phyloP scores from a whole-genome alignment of 2,888 invertebrate genomes.

The Xanthorhoe designata region DNA sequence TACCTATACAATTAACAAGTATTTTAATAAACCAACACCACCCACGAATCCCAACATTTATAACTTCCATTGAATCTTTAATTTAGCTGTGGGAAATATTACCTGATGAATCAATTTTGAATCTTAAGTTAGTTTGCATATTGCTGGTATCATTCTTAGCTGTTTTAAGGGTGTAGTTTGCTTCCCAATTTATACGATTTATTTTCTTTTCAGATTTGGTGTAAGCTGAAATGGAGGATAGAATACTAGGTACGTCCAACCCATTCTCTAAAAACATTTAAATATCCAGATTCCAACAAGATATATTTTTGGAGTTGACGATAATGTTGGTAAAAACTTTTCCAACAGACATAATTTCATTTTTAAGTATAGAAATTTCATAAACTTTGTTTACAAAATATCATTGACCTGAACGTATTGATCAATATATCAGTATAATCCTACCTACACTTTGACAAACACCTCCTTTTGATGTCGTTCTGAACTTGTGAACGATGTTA shows the following conservation, averaged over 20 bases:
- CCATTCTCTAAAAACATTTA: not conserved
- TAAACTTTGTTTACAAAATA: slow-evolving; percentile 10
- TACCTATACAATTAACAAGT: too few species aligned
- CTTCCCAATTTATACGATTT: not conserved
- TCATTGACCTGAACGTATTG: slow-evolving; percentile 19
- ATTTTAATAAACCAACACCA: too few species aligned
- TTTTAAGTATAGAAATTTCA: not conserved
- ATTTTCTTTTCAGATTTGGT: slow-evolving; percentile 61
- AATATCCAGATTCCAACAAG: not conserved
- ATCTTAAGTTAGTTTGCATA: not conserved
- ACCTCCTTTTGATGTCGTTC: slow-evolving; percentile 33
- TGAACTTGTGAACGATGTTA: slow-evolving; percentile 12
- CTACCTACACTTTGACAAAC: slow-evolving; percentile 25
- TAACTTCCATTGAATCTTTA: slow-evolving; percentile 10
- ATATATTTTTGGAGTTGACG: not conserved
- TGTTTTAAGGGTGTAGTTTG: not conserved
- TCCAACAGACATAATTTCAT: not conserved
- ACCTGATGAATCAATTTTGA: not conserved
- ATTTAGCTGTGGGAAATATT: slow-evolving; percentile 2
- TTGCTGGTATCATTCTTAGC: too few species aligned
- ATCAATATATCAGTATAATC: slow-evolving; percentile 18
- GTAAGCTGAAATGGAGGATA: slow-evolving; percentile 73
- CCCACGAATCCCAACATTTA: too few species aligned
- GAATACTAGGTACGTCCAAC: slow-evolving; percentile 56
- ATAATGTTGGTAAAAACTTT: not conserved